Percentiles rank a stretch among this genome's conserved stretches.
These are phyloP conservation scores for Pomatorhinus ruficollis DNA, from an alignment of 2,113 vertebrate genomes.

Conservation along the genomic window DNA sequence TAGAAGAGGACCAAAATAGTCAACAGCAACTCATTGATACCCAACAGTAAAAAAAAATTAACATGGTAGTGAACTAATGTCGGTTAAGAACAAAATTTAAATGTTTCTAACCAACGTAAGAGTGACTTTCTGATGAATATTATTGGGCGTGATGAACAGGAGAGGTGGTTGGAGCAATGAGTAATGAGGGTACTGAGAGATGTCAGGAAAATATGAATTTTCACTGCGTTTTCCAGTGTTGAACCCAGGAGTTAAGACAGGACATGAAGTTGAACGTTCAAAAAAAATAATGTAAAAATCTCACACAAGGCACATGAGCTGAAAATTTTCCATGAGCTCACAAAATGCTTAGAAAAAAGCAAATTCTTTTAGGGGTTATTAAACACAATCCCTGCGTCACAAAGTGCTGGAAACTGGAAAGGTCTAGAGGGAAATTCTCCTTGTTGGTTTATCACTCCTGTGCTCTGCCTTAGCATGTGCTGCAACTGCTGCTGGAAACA, in stretches of 20 bases:
- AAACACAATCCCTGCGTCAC: background rate
- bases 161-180: background rate
- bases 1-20: background rate
- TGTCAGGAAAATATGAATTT: background rate
- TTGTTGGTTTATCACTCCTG: background rate
- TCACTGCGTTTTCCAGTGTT: background rate
- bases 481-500: background rate
- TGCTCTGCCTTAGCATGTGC: background rate
- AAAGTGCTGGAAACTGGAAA: background rate
- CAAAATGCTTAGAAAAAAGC: background rate
- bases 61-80: background rate
- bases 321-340: background rate
- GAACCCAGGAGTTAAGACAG: background rate
- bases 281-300: background rate
- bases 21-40: fast-evolving
- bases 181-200: background rate
- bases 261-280: background rate
- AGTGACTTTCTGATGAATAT: background rate
- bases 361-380: background rate
- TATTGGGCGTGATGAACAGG: background rate
- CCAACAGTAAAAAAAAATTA: background rate
- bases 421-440: background rate
- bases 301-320: background rate
- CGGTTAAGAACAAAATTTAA: background rate
- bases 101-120: background rate